phyloP scores from a whole-genome alignment of 2,797 vertebrate genomes.

The Danionella dracula region DNA sequence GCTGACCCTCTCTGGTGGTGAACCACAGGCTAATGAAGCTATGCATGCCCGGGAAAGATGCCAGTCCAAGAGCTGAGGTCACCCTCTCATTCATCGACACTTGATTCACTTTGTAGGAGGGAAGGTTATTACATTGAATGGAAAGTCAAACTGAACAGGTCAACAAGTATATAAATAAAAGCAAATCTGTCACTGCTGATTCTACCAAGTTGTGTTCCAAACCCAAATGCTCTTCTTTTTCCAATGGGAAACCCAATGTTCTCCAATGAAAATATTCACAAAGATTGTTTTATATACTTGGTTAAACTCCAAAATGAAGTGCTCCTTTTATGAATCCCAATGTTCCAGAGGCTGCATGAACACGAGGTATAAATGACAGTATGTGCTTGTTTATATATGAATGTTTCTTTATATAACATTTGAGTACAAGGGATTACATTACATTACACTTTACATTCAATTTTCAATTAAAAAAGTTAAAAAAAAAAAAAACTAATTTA shows the following conservation, averaged over 20 bases:
- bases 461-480: no score
- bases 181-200: not conserved
- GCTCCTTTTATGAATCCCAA: not conserved
- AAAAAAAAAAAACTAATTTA: no score
- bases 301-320: not conserved
- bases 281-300: no score
- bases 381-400: no score
- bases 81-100: not conserved
- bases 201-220: not conserved
- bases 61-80: conserved; percentile 16
- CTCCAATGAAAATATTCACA: no score
- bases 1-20: conserved; percentile 1
- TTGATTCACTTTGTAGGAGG: not conserved
- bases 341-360: no score
- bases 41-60: conserved; percentile 5
- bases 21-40: conserved; percentile 2
- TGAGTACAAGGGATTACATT: no score
- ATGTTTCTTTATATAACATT: no score
- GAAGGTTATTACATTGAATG: not conserved
- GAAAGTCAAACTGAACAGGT: not conserved
- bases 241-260: not conserved
- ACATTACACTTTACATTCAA: no score
- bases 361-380: no score
- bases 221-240: not conserved
- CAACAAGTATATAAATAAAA: not conserved